Evolutionary conservation across 1,140 invertebrate genomes (phyloP).

Genomic region (Caenorhabditis inopinata): DNA sequence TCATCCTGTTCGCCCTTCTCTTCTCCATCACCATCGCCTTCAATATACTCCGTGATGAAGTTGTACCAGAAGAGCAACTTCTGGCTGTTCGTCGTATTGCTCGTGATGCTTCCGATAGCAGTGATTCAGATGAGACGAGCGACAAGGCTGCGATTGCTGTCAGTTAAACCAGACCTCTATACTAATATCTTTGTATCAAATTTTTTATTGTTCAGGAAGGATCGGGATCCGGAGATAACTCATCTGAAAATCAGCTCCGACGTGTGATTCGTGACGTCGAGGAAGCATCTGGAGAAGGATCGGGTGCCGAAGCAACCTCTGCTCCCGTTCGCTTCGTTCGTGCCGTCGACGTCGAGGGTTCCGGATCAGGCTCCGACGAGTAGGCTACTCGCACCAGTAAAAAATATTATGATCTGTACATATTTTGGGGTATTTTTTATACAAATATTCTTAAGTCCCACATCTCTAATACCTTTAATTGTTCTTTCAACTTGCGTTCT

Average conservation of each 20-base stretch:
- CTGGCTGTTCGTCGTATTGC: background rate
- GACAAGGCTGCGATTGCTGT: background rate
- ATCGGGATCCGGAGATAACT: background rate
- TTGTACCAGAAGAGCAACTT: constrained; percentile 1
- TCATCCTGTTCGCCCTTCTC: constrained; percentile 10
- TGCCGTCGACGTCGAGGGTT: constrained; percentile 1
- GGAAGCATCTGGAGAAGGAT: background rate
- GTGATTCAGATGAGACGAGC: constrained; percentile 18
- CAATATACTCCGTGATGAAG: constrained; percentile 7
- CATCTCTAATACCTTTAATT: background rate
- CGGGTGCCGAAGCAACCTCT: background rate
- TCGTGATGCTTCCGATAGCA: background rate
- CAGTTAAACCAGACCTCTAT: background rate
- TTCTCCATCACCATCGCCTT: constrained; percentile 19
- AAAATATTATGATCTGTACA: background rate
- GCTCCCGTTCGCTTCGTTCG: background rate
- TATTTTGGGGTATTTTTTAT: background rate
- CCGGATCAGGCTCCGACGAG: background rate
- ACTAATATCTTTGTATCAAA: background rate
- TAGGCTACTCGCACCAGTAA: background rate
- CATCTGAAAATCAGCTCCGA: background rate
- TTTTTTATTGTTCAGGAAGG: background rate
- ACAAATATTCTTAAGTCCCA: background rate
- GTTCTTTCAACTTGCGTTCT: background rate
- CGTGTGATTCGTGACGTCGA: background rate